phyloP scores from a whole-genome alignment of 2,888 invertebrate genomes.

The Exephanes ischioxanthus region DNA sequence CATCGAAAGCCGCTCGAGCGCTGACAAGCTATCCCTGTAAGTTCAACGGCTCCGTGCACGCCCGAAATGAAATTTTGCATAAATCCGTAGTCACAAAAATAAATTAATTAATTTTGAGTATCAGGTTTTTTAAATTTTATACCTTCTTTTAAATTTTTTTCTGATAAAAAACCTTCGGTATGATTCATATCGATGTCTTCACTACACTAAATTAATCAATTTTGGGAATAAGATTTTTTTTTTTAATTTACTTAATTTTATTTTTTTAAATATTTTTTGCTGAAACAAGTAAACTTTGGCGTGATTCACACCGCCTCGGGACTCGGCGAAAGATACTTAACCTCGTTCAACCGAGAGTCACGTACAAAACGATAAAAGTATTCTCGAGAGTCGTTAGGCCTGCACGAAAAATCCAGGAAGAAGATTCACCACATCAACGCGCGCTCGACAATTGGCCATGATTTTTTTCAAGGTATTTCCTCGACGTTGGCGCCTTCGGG shows the following conservation, averaged over 20 bases:
- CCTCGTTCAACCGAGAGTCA: conserved; percentile 11
- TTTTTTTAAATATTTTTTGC: background rate
- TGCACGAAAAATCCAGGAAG: conserved; percentile 49
- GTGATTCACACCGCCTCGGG: conserved; percentile 30
- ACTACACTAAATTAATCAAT: background rate
- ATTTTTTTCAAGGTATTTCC: conserved; percentile 32
- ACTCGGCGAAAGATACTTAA: conserved; percentile 15
- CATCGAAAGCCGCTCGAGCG: background rate
- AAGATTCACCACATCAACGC: conserved; percentile 46
- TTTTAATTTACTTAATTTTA: background rate
- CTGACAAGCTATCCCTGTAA: background rate
- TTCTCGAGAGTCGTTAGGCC: conserved; percentile 9
- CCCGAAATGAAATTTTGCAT: background rate
- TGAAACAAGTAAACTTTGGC: background rate
- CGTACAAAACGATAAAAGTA: conserved; percentile 41
- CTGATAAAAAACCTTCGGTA: background rate
- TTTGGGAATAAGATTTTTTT: background rate
- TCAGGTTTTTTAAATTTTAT: background rate
- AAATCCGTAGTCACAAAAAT: background rate
- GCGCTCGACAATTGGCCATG: conserved; percentile 2
- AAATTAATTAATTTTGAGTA: background rate
- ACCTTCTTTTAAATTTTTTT: no score
- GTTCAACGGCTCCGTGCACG: background rate
- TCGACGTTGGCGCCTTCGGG: conserved; percentile 32
- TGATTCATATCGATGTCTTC: background rate